Conservation (phyloP, 2,888 invertebrate genomes). For the Allygus modestus region DNA sequence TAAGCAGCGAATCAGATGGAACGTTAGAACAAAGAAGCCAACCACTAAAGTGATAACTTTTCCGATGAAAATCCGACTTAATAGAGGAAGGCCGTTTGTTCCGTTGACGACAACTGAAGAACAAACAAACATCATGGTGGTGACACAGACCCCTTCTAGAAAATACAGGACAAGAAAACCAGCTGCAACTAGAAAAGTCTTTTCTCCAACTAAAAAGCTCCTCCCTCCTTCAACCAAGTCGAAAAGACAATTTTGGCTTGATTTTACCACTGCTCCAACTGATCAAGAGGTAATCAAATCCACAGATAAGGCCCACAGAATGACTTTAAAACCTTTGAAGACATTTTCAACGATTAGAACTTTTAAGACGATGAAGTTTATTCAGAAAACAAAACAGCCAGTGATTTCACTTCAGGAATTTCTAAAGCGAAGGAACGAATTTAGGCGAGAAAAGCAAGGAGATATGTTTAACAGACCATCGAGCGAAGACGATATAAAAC, state of each 20-base stretch:
- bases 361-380: constrained; percentile 41
- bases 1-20: constrained; percentile 14
- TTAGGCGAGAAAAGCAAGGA: constrained; percentile 8
- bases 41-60: constrained; percentile 18
- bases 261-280: neutral
- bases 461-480: constrained; percentile 27
- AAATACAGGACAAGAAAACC: constrained; percentile 13
- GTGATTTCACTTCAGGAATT: constrained; percentile 47
- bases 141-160: neutral
- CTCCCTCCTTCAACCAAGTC: neutral
- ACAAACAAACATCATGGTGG: neutral
- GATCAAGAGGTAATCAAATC: neutral
- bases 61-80: constrained; percentile 31
- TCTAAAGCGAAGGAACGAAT: constrained; percentile 42
- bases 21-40: constrained; percentile 32
- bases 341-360: constrained; percentile 18
- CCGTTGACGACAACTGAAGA: constrained; percentile 37
- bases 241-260: constrained; percentile 24
- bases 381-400: constrained; percentile 42
- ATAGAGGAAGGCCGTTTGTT: constrained; percentile 30
- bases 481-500: neutral
- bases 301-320: neutral
- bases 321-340: neutral
- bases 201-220: neutral
- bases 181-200: neutral